phyloP scores from a whole-genome alignment of 2,113 vertebrate species.

The Colius striatus region DNA sequence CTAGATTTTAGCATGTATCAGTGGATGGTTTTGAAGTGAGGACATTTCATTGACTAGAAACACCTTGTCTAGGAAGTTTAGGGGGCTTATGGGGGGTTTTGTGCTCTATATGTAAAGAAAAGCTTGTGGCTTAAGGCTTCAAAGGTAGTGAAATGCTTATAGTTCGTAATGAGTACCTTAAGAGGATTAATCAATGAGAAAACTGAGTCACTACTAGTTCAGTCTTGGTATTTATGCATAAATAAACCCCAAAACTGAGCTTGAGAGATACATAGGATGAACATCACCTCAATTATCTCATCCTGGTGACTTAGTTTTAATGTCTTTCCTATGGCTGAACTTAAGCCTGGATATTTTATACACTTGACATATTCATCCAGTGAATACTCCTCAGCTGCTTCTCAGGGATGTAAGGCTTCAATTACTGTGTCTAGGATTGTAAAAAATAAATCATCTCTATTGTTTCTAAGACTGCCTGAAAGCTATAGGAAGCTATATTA shows the following conservation, averaged over 20 bases:
- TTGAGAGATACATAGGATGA: neutral
- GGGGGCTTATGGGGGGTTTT: neutral
- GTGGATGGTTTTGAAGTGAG: neutral
- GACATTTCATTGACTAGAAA: neutral
- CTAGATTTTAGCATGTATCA: neutral
- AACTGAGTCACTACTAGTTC: neutral
- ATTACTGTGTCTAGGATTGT: neutral
- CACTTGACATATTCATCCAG: neutral
- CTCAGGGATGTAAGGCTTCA: slow-evolving; percentile 1
- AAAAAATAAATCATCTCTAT: neutral
- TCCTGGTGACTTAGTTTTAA: neutral
- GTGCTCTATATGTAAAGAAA: neutral
- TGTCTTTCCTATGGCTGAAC: neutral
- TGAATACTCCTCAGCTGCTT: neutral
- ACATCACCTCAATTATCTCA: neutral
- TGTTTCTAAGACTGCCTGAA: slow-evolving; percentile 19
- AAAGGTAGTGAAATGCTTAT: neutral
- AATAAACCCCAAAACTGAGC: neutral
- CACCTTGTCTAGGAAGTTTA: neutral
- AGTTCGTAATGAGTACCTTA: neutral
- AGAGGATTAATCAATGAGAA: neutral
- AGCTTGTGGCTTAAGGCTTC: neutral
- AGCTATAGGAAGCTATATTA: neutral
- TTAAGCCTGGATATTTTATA: neutral
- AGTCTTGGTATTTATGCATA: neutral